These are phyloP conservation scores for Meghimatium bilineatum DNA, from an alignment of 2,888 invertebrate species.

Conservation along the genomic window DNA sequence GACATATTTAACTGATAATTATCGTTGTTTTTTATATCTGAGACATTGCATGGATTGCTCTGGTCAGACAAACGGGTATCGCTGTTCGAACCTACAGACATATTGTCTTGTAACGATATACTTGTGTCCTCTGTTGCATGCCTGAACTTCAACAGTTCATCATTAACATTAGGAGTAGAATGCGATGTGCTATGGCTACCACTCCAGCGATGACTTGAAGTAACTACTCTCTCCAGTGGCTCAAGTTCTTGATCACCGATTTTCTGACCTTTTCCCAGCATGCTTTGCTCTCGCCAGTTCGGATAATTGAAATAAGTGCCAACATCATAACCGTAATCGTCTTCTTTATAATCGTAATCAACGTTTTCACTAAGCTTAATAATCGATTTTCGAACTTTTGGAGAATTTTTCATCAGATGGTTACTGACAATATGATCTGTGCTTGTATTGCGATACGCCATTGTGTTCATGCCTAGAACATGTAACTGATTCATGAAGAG, in stretches of 20 bases:
- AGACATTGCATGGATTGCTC: not conserved
- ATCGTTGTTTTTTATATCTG: not conserved
- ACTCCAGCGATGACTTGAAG: not conserved
- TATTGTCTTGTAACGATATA: not conserved
- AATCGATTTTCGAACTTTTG: too few relatives aligned
- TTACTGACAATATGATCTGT: not conserved
- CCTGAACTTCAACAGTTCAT: not conserved
- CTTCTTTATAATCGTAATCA: constrained; percentile 25
- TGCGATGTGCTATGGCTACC: not conserved
- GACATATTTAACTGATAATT: not conserved
- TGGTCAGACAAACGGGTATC: not conserved
- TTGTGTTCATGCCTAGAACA: not conserved
- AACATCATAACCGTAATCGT: not conserved
- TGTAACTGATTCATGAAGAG: not conserved
- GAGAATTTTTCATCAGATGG: not conserved
- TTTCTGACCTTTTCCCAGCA: constrained; percentile 37
- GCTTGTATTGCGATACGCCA: not conserved
- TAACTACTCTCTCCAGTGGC: not conserved
- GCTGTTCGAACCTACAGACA: not conserved
- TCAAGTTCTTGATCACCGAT: not conserved
- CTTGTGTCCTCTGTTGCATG: not conserved
- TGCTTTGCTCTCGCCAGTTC: constrained; percentile 25
- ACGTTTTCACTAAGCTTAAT: not conserved
- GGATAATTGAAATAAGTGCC: too few relatives aligned
- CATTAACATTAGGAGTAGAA: not conserved